Evolutionary conservation across 2,113 vertebrate species (phyloP).

Genomic region (Chroicocephalus ridibundus): DNA sequence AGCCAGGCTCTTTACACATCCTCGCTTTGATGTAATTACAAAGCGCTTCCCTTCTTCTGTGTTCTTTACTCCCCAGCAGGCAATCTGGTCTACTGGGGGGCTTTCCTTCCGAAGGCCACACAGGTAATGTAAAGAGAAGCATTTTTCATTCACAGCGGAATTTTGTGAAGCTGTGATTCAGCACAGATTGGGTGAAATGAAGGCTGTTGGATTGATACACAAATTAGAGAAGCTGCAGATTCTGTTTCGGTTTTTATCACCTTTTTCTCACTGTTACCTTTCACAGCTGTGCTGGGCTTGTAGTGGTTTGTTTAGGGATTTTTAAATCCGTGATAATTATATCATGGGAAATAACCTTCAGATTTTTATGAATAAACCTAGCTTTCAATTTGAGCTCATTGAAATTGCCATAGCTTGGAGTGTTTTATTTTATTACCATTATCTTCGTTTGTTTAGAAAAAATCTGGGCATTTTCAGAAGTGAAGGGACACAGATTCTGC

Average conservation of each 20-base stretch:
- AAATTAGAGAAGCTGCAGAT: not conserved
- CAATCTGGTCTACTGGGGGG: not conserved
- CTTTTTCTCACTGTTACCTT: not conserved
- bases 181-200: not conserved
- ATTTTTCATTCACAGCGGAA: not conserved
- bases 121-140: not conserved
- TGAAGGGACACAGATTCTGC: not conserved
- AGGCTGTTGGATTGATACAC: not conserved
- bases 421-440: not conserved
- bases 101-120: not conserved
- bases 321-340: not conserved
- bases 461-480: not conserved
- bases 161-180: not conserved
- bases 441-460: not conserved
- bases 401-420: not conserved
- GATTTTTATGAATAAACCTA: not conserved
- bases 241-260: not conserved
- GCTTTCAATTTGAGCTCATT: not conserved
- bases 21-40: not conserved
- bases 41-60: not conserved
- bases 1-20: not conserved
- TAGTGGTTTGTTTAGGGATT: not conserved
- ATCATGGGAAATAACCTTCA: not conserved
- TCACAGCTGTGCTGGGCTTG: not conserved
- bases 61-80: not conserved